Evolutionary conservation across 2,888 invertebrate species (phyloP), one percentile per base, ranked within the genome.

Genomic region (Alsophila aescularia): DNA sequence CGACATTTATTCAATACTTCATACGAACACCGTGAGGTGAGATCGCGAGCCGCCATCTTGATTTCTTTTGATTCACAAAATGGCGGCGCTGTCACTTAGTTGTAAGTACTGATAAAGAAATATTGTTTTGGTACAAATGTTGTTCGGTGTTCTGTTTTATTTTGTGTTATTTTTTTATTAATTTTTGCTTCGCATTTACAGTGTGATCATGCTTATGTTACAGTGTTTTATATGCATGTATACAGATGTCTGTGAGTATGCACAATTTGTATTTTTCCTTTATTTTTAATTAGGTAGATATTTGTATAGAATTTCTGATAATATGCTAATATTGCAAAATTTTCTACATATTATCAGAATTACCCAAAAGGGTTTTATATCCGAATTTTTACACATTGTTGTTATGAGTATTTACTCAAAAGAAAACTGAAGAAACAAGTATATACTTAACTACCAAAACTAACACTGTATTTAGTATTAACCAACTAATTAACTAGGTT

Each of bases 121-220:
- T 44, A 36, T 45, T 75, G 73, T 75, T 83, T 85, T 83, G 83
- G 83, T 90, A 88, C 87, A 82, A 85, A 84, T 80, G 79, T 83
- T 86, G 80, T 63, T 66, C 58, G 60, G 61, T 66, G 66, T 60
- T 53, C 83, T 82, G 77, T 69, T 82, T 78, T 77, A 73, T 72
- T 81, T 78, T 10, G 0, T 34, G 79, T 77, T 78, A 79, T 73
- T 72, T 80, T 77, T 79, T 72, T 34, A 54, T 64, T 66, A 55
- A 47, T 59, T 66, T 86, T 84, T 75, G 91, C 91, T 90, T 90
- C 80, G 90, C 90, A 90, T 91, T 90, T 90, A 87, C 81, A 82
- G 87, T 85, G 86, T 90, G 87, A 79, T 82, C 83, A 85, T 87
- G 90, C 90, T 90, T 90, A 83, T 83, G 83, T 88, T 89, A 86